Percentiles rank a stretch among this genome's conserved stretches.
Conservation (phyloP, 2,797 vertebrate genomes). For the Anguilla megastoma region DNA sequence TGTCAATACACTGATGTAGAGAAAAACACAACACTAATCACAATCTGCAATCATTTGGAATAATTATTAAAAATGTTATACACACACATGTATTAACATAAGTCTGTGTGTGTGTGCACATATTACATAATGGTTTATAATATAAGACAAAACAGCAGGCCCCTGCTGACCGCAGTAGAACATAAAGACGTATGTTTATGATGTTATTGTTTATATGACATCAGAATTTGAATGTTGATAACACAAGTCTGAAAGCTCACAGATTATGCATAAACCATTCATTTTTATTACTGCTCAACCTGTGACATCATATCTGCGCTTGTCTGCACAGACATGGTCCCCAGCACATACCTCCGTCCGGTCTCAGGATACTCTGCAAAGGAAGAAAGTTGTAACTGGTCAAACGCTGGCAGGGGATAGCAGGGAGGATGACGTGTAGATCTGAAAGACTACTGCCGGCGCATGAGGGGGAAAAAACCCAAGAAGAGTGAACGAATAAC, state of each 20-base stretch:
- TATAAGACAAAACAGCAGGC: background rate
- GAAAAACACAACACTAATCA: background rate
- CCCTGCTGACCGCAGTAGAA: too few species aligned
- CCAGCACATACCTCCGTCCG: background rate
- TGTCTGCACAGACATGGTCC: background rate
- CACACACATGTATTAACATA: background rate
- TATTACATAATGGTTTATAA: background rate
- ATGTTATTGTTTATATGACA: background rate
- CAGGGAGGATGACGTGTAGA: background rate
- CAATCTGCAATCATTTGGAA: background rate
- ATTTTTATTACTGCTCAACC: background rate
- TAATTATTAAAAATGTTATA: background rate
- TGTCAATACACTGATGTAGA: background rate
- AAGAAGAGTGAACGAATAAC: background rate
- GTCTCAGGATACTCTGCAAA: background rate
- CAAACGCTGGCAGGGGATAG: background rate
- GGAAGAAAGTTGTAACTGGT: background rate
- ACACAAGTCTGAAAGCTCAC: background rate
- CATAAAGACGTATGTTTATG: background rate
- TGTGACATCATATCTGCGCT: background rate
- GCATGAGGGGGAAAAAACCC: background rate
- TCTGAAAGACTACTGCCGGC: background rate
- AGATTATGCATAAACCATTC: background rate
- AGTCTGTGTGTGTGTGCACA: background rate
- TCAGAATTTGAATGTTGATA: background rate